Evolutionary conservation across 1,140 invertebrate species (phyloP), one percentile per base, ranked within the genome.

Genomic region (Notospermus geniculatus): DNA sequence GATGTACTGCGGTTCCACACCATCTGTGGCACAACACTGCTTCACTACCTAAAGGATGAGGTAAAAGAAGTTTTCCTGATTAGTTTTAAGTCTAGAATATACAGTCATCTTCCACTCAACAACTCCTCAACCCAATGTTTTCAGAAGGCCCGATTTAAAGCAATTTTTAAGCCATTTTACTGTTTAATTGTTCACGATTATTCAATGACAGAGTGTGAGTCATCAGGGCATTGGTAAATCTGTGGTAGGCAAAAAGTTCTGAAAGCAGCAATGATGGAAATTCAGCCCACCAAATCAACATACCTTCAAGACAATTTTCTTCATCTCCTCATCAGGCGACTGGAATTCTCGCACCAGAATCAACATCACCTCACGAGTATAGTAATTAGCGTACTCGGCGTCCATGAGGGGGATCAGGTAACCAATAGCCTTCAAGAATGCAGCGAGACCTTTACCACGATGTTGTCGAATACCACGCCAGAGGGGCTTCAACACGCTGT

Each of bases 321-420:
- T 99, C 97, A 99, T 99, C 87, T 99, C 97, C 83, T 99, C 97
- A 83, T 99, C 97, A 1, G 97, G 97, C 52, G 96, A 98, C 80
- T 97, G 95, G 80, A 99, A 99, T 83, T 99, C 97, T 82, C 97
- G 87, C 74, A 99, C 98, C 7, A 99, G 84, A 82, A 99, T 99
- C 75, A 99, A 85, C 97, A 99, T 99, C 72, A 99, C 97, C 90
- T 99, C 97, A 66, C 95, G 87, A 17, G 97, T 99, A 79, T 99
- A 99, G 80, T 99, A 99, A 80, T 98, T 98, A 1, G 97, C 97
- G 77, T 99, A 99, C 82, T 99, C 97, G 56, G 97, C 96, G 76
- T 99, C 97, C 97, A 99, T 99, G 54, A 99, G 85, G 0, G 97
- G 97, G 66, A 99, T 99, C 17, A 99, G 84, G 79, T 99, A 99